phyloP scores from a whole-genome alignment of 2,113 vertebrate genomes.

The Hyperoodon ampullatus region DNA sequence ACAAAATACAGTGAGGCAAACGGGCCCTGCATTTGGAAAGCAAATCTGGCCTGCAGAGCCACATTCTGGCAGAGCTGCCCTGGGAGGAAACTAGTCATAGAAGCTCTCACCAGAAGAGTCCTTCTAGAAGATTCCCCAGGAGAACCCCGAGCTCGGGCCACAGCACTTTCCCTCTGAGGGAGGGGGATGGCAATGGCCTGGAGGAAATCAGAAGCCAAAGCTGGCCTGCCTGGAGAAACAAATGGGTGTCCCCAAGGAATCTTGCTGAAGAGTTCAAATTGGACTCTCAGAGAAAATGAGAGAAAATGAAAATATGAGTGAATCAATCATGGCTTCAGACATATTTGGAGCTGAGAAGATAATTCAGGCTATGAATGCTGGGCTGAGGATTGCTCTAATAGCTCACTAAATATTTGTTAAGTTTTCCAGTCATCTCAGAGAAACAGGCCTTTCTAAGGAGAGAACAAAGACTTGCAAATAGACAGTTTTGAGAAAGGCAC shows the following conservation, averaged over 20 bases:
- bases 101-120: background rate
- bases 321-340: conserved; percentile 13
- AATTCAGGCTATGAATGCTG: background rate
- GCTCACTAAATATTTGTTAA: conserved; percentile 23
- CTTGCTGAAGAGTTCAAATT: background rate
- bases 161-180: background rate
- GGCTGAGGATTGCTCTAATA: background rate
- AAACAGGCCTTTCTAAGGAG: background rate
- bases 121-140: background rate
- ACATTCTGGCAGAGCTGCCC: conserved; percentile 42
- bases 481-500: conserved; percentile 38
- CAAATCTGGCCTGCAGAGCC: conserved; percentile 47
- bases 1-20: conserved; percentile 12
- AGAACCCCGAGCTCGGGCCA: background rate
- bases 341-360: background rate
- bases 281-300: conserved; percentile 6
- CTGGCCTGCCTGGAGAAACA: background rate
- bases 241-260: background rate
- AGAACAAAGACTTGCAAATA: conserved; percentile 36
- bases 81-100: background rate
- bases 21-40: conserved; percentile 56
- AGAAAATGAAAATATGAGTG: background rate
- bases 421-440: conserved; percentile 39
- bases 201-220: background rate
- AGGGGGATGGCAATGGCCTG: background rate